A percentile compares a stretch with the other conserved stretches of the same genome.
Evolutionary conservation across 1,140 invertebrate species (phyloP).

Genomic region (Drosophila seguyi): DNA sequence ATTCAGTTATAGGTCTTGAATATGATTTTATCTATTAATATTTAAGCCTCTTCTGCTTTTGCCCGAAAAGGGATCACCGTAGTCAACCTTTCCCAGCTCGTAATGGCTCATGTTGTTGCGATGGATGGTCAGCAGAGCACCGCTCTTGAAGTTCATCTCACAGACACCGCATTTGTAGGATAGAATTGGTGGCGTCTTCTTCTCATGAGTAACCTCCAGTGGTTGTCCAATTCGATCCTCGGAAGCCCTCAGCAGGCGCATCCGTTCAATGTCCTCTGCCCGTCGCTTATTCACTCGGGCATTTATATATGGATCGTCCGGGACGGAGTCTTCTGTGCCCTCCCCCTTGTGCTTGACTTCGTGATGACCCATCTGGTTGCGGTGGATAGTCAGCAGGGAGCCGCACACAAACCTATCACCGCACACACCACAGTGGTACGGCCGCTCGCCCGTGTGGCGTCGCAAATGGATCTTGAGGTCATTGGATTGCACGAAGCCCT

Average conservation of each 20-base stretch:
- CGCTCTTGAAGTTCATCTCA: conserved; percentile 63
- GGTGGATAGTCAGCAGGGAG: conserved; percentile 67
- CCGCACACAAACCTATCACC: conserved; percentile 70
- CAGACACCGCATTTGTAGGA: conserved; percentile 85
- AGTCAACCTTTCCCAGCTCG: conserved; percentile 44
- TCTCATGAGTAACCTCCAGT: conserved; percentile 48
- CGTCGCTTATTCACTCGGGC: conserved; percentile 50
- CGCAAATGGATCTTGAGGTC: conserved; percentile 87
- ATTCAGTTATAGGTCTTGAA: background rate
- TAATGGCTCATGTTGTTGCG: conserved; percentile 66
- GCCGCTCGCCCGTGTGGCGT: conserved; percentile 86
- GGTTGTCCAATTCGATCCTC: background rate
- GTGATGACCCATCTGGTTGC: conserved; percentile 56
- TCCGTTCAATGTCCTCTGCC: conserved; percentile 59
- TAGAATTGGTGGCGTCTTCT: background rate
- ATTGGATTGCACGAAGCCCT: conserved; percentile 87
- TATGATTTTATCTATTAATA: background rate
- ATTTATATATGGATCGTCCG: conserved; percentile 57
- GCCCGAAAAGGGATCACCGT: conserved; percentile 56
- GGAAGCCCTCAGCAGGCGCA: conserved; percentile 38
- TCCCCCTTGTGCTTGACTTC: conserved; percentile 1
- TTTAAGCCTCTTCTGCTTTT: conserved; percentile 19
- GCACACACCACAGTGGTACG: conserved; percentile 84
- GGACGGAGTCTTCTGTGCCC: background rate
- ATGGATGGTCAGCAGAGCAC: conserved; percentile 71